A percentile compares a stretch with the other conserved stretches of the same genome.
Evolutionary conservation across 2,113 vertebrate species (phyloP).

Genomic region (Rhineura floridana): DNA sequence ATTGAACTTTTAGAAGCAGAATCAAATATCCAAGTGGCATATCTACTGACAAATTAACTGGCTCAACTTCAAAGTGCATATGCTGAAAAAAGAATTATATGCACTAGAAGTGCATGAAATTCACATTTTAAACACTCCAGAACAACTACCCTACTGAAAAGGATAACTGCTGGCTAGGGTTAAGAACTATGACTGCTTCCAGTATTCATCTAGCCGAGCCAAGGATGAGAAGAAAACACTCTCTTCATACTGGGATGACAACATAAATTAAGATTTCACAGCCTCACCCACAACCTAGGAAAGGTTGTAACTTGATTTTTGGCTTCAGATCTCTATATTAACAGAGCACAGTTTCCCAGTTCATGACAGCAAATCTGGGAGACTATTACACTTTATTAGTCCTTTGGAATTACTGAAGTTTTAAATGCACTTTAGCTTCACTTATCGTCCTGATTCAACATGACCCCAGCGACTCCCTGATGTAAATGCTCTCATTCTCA

Average conservation of each 20-base stretch:
- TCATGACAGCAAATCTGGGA: not conserved
- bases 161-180: not conserved
- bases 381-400: not conserved
- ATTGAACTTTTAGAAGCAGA: not conserved
- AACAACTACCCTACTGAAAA: not conserved
- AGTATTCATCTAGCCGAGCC: not conserved
- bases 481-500: not conserved
- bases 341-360: not conserved
- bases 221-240: conserved; percentile 26
- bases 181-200: conserved; percentile 18
- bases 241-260: conserved; percentile 6
- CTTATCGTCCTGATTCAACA: not conserved
- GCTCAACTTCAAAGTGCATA: not conserved
- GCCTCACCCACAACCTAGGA: not conserved
- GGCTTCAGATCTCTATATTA: not conserved
- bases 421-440: not conserved
- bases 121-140: not conserved
- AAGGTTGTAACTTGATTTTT: not conserved
- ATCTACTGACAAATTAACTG: conserved; percentile 21
- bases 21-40: not conserved
- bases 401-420: not conserved
- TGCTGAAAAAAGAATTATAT: not conserved
- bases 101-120: not conserved
- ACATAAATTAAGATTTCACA: not conserved
- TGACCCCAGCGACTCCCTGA: not conserved